Conservation (phyloP, 1,140 invertebrate genomes). For the Aphidius ervi region DNA sequence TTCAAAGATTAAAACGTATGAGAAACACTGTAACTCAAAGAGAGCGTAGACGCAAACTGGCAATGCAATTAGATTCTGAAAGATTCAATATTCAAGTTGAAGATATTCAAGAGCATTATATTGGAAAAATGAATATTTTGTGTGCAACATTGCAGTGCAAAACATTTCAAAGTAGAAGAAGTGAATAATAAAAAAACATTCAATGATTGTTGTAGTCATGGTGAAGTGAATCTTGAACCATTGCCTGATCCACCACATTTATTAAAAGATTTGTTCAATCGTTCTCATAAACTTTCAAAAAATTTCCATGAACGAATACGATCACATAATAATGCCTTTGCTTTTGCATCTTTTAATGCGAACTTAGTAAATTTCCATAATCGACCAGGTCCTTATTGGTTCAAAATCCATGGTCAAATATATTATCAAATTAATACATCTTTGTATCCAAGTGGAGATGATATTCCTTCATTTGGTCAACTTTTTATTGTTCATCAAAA, state of each 20-base stretch:
- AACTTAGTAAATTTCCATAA: slow-evolving; percentile 1
- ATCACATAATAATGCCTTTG: not conserved
- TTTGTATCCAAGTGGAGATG: not conserved
- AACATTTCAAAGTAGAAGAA: slow-evolving; percentile 3
- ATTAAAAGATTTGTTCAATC: not conserved
- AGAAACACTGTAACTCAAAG: not conserved
- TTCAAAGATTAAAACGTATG: not conserved
- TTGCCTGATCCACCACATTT: not conserved
- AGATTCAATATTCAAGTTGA: not conserved
- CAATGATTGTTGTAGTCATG: slow-evolving; percentile 2
- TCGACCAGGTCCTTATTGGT: no score
- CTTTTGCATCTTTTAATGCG: slow-evolving; percentile 2
- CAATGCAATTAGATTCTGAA: no score
- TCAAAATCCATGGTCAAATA: not conserved
- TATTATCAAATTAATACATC: slow-evolving; percentile 3
- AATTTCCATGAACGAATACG: not conserved
- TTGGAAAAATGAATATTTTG: not conserved
- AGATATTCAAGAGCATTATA: slow-evolving; percentile 2
- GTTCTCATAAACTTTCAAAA: not conserved
- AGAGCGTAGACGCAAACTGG: not conserved
- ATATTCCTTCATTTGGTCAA: slow-evolving; percentile 2
- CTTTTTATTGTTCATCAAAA: slow-evolving; percentile 1
- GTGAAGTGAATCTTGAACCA: not conserved
- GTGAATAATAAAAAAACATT: not conserved
- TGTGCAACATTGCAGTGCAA: not conserved